Conservation (phyloP, 1,140 invertebrate genomes). For the Drosophila athabasca region DNA sequence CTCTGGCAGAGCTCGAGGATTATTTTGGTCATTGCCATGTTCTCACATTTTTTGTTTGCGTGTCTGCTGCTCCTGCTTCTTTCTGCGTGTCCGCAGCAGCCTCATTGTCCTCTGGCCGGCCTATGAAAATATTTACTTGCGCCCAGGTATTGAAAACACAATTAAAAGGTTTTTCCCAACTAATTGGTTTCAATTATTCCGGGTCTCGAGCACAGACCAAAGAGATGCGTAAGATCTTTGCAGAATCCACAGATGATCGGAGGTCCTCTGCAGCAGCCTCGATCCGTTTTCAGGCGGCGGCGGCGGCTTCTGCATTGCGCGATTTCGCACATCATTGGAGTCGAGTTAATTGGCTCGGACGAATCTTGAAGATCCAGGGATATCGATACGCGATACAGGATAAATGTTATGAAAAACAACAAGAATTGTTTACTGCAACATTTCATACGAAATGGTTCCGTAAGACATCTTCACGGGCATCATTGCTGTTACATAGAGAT, state of each 20-base stretch:
- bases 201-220: constrained; percentile 58
- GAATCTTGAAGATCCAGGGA: constrained; percentile 24
- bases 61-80: neutral
- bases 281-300: constrained; percentile 23
- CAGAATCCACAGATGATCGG: constrained; percentile 46
- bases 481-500: too few species aligned
- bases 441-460: too few species aligned
- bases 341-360: constrained; percentile 72
- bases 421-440: neutral
- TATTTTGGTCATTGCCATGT: constrained; percentile 81
- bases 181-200: constrained; percentile 82
- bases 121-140: constrained; percentile 80
- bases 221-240: constrained; percentile 41
- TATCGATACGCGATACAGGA: constrained; percentile 34
- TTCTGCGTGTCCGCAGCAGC: constrained; percentile 22
- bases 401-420: constrained; percentile 5
- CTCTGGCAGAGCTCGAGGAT: constrained; percentile 49
- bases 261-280: constrained; percentile 1
- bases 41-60: constrained; percentile 57
- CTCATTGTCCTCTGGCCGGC: constrained; percentile 46
- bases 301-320: constrained; percentile 60
- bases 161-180: constrained; percentile 82
- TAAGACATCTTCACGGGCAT: too few species aligned
- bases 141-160: constrained; percentile 60
- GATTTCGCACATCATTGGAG: constrained; percentile 71